Evolutionary conservation across 2,113 vertebrate species (phyloP), one percentile per base, ranked within the genome.

Genomic region (Thunnus maccoyii): DNA sequence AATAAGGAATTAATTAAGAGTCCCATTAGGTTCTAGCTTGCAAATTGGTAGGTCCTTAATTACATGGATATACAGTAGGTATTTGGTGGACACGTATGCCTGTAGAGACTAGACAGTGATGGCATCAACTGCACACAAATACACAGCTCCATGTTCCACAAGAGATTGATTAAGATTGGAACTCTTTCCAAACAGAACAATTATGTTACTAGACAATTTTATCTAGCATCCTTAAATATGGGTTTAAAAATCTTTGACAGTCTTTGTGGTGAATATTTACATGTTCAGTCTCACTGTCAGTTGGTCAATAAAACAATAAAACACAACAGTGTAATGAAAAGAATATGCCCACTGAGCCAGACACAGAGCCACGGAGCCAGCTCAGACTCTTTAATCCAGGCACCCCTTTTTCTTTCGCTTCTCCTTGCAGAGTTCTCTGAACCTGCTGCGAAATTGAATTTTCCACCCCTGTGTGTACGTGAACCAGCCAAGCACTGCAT

Each of bases 391-490:
- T 90, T 91, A 94, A 94, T 92, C 90, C 90, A 80, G 64, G 47
- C 86, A 80, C 68, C 55, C 81, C 71, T 80, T 90, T 84, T 87
- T 78, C 72, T 88, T 86, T 77, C 56, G 10, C 77, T 79, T 88
- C 72, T 91, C 75, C 81, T 73, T 70, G 85, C 80, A 84, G 76
- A 86, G 85, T 80, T 78, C 88, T 86, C 83, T 85, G 88, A 93
- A 93, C 87, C 88, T 91, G 91, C 90, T 91, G 87, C 84, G 76
- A 92, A 93, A 92, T 94, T 92, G 92, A 94, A 95, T 93, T 92
- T 91, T 87, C 86, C 88, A 90, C 88, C 87, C 80, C 63, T 90
- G 83, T 89, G 88, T 93, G 89, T 92, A 86, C 69, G 83, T 87
- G 91, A 91, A 92, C 73, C 88, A 92, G 90, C 92, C 90, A 87